Evolutionary conservation across 2,113 vertebrate genomes (phyloP).

Genomic region (Strix aluco): DNA sequence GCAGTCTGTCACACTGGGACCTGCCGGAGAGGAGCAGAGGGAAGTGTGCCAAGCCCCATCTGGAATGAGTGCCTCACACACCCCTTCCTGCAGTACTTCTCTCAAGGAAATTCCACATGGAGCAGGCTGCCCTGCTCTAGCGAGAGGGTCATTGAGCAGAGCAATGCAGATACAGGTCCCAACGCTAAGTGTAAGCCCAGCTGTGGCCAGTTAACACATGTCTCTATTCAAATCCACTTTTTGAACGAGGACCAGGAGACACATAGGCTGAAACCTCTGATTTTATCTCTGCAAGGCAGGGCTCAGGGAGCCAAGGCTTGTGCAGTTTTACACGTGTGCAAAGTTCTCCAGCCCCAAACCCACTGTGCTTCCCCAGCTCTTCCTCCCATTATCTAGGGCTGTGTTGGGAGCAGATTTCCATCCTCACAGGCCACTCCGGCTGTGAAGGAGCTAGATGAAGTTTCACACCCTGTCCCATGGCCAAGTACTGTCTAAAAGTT

Average conservation of each 20-base stretch:
- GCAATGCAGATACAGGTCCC: neutral
- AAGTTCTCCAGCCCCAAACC: neutral
- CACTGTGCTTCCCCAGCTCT: accelerated
- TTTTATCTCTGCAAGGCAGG: neutral
- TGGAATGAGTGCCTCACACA: accelerated
- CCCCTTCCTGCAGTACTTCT: neutral
- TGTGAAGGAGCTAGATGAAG: neutral
- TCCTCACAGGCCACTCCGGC: neutral
- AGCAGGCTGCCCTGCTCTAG: neutral
- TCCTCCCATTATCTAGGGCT: neutral
- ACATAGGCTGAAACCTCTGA: neutral
- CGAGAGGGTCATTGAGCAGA: neutral
- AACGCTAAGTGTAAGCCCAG: neutral
- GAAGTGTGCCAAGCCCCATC: accelerated
- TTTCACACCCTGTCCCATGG: neutral
- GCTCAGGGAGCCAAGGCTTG: neutral
- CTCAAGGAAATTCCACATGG: accelerated
- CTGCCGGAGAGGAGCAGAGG: neutral
- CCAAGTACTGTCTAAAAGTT: neutral
- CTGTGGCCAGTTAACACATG: neutral
- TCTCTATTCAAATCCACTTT: neutral
- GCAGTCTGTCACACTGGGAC: accelerated
- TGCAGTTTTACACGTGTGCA: neutral
- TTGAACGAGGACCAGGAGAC: neutral
- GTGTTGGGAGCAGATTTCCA: neutral